Conservation (phyloP, 2,797 vertebrate species). For the Gadopsis marmoratus region DNA sequence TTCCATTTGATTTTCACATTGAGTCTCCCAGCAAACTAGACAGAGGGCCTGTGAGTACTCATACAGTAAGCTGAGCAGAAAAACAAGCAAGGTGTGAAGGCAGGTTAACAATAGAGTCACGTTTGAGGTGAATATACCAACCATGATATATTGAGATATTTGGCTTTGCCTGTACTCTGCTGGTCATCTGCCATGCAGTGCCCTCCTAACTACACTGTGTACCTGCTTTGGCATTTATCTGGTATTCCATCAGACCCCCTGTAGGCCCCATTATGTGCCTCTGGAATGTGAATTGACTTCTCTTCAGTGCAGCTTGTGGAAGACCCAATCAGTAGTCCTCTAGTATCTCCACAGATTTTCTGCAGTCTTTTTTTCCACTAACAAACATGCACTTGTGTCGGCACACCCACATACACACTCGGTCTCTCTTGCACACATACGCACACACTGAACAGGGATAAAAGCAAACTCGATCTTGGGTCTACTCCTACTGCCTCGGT, state of each 20-base stretch:
- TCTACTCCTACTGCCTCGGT: slow-evolving; percentile 85
- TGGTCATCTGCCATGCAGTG: slow-evolving; percentile 74
- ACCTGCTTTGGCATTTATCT: slow-evolving; percentile 81
- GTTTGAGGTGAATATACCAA: slow-evolving; percentile 54
- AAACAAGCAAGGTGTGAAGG: slow-evolving; percentile 32
- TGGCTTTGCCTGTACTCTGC: slow-evolving; percentile 59
- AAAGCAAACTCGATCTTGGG: slow-evolving; percentile 85
- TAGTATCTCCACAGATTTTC: slow-evolving; percentile 77
- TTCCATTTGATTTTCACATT: slow-evolving; percentile 90
- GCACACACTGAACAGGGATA: slow-evolving; percentile 80
- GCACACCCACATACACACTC: slow-evolving; percentile 52
- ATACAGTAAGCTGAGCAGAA: slow-evolving; percentile 68
- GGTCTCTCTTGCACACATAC: slow-evolving; percentile 44
- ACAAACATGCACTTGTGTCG: slow-evolving; percentile 73
- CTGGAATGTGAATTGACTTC: slow-evolving; percentile 85
- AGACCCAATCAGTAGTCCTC: slow-evolving; percentile 78
- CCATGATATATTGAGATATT: slow-evolving; percentile 58
- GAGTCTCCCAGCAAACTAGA: slow-evolving; percentile 78
- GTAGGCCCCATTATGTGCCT: slow-evolving; percentile 81
- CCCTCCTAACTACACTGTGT: slow-evolving; percentile 67
- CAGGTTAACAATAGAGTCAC: slow-evolving; percentile 42
- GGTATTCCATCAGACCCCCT: slow-evolving; percentile 74
- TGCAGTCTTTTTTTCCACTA: slow-evolving; percentile 69
- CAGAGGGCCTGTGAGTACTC: slow-evolving; percentile 63
- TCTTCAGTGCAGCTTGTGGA: slow-evolving; percentile 78